phyloP scores from a whole-genome alignment of 2,113 vertebrate genomes.

The Parus major region DNA sequence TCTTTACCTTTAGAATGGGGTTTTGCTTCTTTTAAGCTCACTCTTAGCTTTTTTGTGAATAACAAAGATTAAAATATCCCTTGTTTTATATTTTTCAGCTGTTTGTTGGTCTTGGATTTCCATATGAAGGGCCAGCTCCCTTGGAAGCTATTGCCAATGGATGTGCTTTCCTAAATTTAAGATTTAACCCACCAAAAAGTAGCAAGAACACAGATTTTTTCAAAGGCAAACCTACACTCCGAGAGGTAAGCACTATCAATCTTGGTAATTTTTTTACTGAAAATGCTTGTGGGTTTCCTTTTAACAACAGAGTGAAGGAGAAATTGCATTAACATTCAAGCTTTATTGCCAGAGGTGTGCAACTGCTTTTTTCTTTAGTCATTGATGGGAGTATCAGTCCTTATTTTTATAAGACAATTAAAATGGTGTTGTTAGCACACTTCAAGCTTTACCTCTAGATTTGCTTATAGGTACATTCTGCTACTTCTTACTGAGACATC shows the following conservation, averaged over 20 bases:
- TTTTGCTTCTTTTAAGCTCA: not conserved
- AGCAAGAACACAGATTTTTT: slow-evolving; percentile 99
- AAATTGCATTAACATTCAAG: not conserved
- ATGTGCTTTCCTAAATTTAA: slow-evolving; percentile 94
- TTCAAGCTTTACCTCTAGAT: not conserved
- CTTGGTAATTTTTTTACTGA: not conserved
- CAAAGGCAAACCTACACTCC: slow-evolving; percentile 95
- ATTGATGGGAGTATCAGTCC: not conserved
- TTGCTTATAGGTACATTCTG: not conserved
- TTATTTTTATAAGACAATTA: not conserved
- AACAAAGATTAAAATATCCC: not conserved
- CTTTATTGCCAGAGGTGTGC: not conserved
- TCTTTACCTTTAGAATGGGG: not conserved
- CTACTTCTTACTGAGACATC: not conserved
- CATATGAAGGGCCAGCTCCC: slow-evolving; percentile 95
- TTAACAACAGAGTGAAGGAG: not conserved
- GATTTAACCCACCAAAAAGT: slow-evolving; percentile 93
- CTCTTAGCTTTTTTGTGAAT: slow-evolving; percentile 4
- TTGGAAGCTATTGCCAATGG: slow-evolving; percentile 97
- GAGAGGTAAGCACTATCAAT: slow-evolving; percentile 83
- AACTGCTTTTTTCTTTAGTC: not conserved
- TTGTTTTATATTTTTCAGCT: slow-evolving; percentile 78
- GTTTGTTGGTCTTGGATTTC: slow-evolving; percentile 97
- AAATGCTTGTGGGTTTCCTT: not conserved
- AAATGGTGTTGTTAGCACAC: not conserved